Evolutionary conservation across 2,113 vertebrate genomes (phyloP), one percentile per base, ranked within the genome.

Genomic region (Scophthalmus maximus): DNA sequence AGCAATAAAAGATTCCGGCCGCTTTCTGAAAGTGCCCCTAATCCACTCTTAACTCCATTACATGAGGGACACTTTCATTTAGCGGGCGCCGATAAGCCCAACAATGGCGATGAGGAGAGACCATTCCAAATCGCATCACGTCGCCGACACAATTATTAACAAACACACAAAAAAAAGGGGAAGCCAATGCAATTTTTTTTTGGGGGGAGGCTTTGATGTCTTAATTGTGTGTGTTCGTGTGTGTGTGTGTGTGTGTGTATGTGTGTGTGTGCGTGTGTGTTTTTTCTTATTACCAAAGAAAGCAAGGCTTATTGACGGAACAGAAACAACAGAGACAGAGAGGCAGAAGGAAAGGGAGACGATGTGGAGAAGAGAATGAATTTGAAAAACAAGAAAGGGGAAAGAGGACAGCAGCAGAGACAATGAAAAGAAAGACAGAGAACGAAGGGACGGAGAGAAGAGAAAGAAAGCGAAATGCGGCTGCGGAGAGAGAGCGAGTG

Each of bases 131-230:
- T 23, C 64, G 66, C 72, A 59, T 55, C 32, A 15, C 61, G 38
- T 53, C 58, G 69, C 73, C 64, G 20, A 23, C 73, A 55, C 51
- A 85, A 76, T 83, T 61, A 83, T 79, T 82, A 84, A 70, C 75
- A 86, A 90, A 82, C 68, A 89, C 73, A 46, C 36, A 15, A 85
- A 82, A 87, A 76, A 81, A 74, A 23, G 1, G 73, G 73, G 58
- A 73, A 76, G 65, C 26, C 25, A 42, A 46, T 72, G 72, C 57
- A 78, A n/a, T n/a, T n/a, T n/a, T n/a, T n/a, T 81, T 77, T 88
- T n/a, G 42, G 42, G 18, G 5, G 6, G 40, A 73, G 61, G 88
- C 91, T 93, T 93, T 94, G 88, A 93, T 91, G 89, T 93, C 85
- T 89, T 88, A 91, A 93, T 92, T 94, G 56, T 83, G 59, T 68